Evolutionary conservation across 92 coral and sea anemone genomes (phyloP).

Genomic region (Zoanthus sociatus): DNA sequence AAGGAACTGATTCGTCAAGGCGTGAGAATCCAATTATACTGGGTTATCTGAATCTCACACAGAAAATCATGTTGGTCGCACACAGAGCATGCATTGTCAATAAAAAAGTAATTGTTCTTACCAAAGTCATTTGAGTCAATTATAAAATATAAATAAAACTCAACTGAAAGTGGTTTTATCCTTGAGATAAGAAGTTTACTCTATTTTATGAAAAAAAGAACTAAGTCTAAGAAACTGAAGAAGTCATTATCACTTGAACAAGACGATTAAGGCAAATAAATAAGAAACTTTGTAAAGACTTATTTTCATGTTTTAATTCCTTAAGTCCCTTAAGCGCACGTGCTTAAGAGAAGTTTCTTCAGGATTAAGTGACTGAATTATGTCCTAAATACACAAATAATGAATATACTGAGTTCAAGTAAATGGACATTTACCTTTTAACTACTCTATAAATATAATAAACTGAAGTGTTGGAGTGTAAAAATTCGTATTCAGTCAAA

Average conservation of each 20-base stretch:
- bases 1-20: conserved; percentile 17
- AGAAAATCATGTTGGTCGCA: not conserved
- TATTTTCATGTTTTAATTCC: too few relatives aligned
- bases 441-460: too few relatives aligned
- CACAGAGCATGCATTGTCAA: not conserved
- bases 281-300: not conserved
- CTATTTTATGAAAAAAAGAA: not conserved
- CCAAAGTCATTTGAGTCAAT: conserved; percentile 4
- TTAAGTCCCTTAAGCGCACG: too few relatives aligned
- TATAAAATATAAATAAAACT: conserved; percentile 6
- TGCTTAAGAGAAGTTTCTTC: too few relatives aligned
- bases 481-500: too few relatives aligned
- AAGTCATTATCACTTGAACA: not conserved
- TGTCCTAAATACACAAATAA: too few relatives aligned
- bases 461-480: too few relatives aligned
- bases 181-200: conserved; percentile 6
- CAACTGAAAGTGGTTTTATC: not conserved
- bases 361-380: too few relatives aligned
- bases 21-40: conserved; percentile 31
- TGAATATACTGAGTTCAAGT: too few relatives aligned
- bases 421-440: too few relatives aligned
- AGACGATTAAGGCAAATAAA: not conserved
- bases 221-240: not conserved
- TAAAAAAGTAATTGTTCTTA: not conserved
- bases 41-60: conserved; percentile 35